Conservation (phyloP, 2,888 invertebrate genomes). For the Athalia circularis region DNA sequence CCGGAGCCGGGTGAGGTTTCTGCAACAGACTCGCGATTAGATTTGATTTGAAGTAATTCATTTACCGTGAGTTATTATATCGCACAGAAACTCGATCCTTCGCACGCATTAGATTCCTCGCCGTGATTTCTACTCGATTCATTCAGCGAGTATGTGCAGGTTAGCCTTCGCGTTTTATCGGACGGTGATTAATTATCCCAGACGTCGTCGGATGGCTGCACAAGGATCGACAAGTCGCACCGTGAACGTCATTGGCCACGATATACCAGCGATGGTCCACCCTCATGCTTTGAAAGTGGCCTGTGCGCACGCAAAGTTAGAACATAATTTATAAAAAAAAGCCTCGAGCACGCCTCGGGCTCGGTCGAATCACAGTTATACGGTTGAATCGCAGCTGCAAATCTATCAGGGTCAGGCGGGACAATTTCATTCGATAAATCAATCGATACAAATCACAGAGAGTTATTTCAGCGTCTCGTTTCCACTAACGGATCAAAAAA, state of each 20-base stretch:
- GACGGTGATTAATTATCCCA: constrained; percentile 30
- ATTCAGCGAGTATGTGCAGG: background rate
- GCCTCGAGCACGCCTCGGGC: background rate
- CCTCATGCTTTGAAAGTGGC: background rate
- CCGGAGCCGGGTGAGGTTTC: background rate
- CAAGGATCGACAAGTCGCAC: constrained; percentile 28
- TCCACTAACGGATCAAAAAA: background rate
- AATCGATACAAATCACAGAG: constrained; percentile 38
- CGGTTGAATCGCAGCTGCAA: background rate
- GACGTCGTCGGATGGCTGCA: constrained; percentile 18
- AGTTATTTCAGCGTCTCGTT: background rate
- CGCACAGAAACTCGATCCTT: background rate
- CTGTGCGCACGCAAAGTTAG: background rate
- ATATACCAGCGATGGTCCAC: background rate
- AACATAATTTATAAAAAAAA: too few relatives aligned
- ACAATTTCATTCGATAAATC: constrained; percentile 34
- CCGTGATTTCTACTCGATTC: constrained; percentile 24
- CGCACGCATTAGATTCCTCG: constrained; percentile 10
- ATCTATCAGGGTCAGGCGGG: constrained; percentile 31
- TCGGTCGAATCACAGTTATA: constrained; percentile 5
- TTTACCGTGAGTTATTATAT: constrained; percentile 21
- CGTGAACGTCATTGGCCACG: constrained; percentile 13
- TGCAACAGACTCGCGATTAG: too few relatives aligned
- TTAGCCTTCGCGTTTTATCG: constrained; percentile 35
- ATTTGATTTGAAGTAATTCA: constrained; percentile 24